phyloP scores from a whole-genome alignment of 2,797 vertebrate species.

The Mionectes olivaceus region DNA sequence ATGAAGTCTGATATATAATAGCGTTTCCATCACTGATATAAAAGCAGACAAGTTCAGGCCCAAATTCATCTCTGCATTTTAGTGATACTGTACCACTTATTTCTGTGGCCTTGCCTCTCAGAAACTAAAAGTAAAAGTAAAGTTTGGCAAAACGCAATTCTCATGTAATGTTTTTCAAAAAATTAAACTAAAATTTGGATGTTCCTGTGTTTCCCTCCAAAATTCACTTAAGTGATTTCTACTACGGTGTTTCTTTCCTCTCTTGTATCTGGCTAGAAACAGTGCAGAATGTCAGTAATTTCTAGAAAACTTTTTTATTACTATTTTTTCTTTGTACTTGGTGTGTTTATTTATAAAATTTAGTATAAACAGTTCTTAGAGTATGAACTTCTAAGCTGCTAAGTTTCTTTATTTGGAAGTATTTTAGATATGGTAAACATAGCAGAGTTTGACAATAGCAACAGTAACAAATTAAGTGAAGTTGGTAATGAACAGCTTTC shows the following conservation, averaged over 20 bases:
- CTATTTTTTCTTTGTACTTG: background rate
- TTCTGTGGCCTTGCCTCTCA: background rate
- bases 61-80: background rate
- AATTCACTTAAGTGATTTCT: background rate
- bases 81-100: background rate
- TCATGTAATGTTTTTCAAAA: background rate
- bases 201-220: background rate
- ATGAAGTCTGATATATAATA: background rate
- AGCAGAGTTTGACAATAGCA: background rate
- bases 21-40: background rate
- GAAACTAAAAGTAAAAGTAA: background rate
- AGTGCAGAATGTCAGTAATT: background rate
- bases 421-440: background rate
- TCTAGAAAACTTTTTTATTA: background rate
- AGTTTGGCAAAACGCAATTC: background rate
- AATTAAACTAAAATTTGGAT: background rate
- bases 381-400: background rate
- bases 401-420: background rate
- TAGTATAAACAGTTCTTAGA: background rate
- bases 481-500: background rate
- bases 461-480: background rate
- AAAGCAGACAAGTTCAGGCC: background rate
- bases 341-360: background rate
- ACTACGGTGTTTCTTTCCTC: background rate
- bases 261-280: background rate